Conservation (phyloP, 2,888 invertebrate species). For the Pilophorus perplexus region DNA sequence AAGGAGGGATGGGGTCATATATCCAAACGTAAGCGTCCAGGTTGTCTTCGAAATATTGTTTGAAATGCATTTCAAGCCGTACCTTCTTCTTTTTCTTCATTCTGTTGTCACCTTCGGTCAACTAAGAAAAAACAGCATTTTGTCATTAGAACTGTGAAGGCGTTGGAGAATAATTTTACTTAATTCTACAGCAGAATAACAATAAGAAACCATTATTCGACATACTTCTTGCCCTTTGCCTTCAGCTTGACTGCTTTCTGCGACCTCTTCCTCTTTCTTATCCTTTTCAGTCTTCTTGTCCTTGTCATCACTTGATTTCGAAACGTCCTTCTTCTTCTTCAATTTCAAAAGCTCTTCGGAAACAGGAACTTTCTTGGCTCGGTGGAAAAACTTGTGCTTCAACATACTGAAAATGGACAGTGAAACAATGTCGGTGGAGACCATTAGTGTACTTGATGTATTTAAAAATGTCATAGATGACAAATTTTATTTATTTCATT, state of each 20-base stretch:
- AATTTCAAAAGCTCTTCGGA: constrained; percentile 62
- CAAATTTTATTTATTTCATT: no score
- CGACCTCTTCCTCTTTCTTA: constrained; percentile 54
- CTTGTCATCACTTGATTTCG: constrained; percentile 53
- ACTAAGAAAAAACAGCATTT: neutral
- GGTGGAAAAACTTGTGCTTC: constrained; percentile 90
- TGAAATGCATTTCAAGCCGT: constrained; percentile 94
- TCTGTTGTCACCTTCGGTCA: constrained; percentile 43
- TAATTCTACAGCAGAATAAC: no score
- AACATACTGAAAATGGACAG: constrained; percentile 63
- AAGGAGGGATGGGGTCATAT: constrained; percentile 92
- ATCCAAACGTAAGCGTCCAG: constrained; percentile 97
- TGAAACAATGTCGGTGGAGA: no score
- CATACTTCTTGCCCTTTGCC: constrained; percentile 45
- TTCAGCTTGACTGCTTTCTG: constrained; percentile 59
- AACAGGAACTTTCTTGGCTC: constrained; percentile 79
- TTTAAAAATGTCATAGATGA: no score
- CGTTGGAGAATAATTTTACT: neutral
- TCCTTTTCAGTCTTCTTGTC: constrained; percentile 51
- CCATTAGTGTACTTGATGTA: no score
- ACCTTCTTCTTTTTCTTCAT: constrained; percentile 77
- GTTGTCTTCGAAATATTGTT: constrained; percentile 90
- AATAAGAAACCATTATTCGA: no score
- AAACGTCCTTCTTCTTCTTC: constrained; percentile 53
- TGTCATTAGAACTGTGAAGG: neutral